These are phyloP conservation scores for Seriola aureovittata DNA, from an alignment of 2,113 vertebrate genomes.

Conservation along the genomic window DNA sequence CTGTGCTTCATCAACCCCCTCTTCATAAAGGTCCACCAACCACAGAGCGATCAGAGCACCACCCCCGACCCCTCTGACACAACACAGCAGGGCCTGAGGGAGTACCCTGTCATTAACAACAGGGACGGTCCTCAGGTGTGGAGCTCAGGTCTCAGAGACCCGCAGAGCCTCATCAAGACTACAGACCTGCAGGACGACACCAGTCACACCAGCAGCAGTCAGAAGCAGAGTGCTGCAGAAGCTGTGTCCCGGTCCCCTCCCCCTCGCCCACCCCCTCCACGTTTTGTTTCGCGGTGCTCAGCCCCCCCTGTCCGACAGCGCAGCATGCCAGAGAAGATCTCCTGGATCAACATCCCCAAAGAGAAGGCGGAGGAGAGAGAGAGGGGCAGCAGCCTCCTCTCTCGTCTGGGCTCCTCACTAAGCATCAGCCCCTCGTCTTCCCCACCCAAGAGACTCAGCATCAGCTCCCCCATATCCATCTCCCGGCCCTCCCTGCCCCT, in stretches of 20 bases:
- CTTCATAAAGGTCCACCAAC: constrained; percentile 92
- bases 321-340: constrained; percentile 89
- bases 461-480: constrained; percentile 79
- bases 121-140: background rate
- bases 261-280: constrained; percentile 74
- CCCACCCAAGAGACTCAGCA: constrained; percentile 82
- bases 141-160: background rate
- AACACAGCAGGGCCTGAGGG: constrained; percentile 6
- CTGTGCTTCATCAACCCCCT: constrained; percentile 97
- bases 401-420: constrained; percentile 71
- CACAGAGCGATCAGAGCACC: constrained; percentile 78
- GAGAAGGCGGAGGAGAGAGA: constrained; percentile 73
- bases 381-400: constrained; percentile 63
- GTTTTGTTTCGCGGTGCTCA: background rate
- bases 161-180: background rate
- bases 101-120: constrained; percentile 2
- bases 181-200: background rate
- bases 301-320: constrained; percentile 69
- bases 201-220: background rate
- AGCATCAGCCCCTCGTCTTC: constrained; percentile 75
- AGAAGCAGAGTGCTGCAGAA: background rate
- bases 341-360: constrained; percentile 75
- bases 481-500: constrained; percentile 82
- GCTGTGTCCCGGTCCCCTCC: constrained; percentile 54
- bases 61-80: constrained; percentile 52